Percentiles rank a stretch among this genome's conserved stretches.
phyloP scores from a whole-genome alignment of 2,797 vertebrate species.

The Esox masquinongy region DNA sequence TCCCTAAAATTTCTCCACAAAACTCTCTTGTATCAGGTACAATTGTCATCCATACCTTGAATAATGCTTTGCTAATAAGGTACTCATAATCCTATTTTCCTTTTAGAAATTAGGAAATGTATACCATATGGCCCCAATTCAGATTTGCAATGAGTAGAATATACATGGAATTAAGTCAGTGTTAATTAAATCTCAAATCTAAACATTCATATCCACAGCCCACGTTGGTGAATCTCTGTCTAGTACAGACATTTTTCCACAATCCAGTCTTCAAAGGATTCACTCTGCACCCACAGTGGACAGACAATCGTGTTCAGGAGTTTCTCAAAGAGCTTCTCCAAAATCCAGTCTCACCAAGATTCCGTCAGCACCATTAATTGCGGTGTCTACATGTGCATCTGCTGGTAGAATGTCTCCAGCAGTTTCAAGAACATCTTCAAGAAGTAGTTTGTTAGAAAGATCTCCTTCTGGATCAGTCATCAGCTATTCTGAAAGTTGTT shows the following conservation, averaged over 20 bases:
- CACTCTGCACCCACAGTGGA: neutral
- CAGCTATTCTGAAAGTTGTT: neutral
- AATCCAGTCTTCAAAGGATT: neutral
- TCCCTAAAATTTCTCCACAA: neutral
- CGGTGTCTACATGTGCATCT: neutral
- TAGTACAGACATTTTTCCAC: neutral
- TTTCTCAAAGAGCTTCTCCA: neutral
- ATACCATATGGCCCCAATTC: too few relatives aligned
- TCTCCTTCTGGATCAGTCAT: neutral
- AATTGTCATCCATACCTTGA: neutral
- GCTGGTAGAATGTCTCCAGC: neutral
- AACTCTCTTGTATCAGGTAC: neutral
- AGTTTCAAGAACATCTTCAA: neutral
- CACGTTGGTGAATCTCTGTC: conserved; percentile 2
- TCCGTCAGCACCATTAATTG: neutral
- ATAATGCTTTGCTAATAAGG: neutral
- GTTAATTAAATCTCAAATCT: too few relatives aligned
- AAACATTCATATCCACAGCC: neutral
- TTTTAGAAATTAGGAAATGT: neutral
- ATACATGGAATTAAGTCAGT: too few relatives aligned
- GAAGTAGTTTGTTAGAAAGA: neutral
- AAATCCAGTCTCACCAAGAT: neutral
- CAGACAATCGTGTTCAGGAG: neutral
- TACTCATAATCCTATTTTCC: neutral
- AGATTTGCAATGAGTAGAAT: too few relatives aligned